phyloP scores from a whole-genome alignment of 2,113 vertebrate species.

The Charina bottae region DNA sequence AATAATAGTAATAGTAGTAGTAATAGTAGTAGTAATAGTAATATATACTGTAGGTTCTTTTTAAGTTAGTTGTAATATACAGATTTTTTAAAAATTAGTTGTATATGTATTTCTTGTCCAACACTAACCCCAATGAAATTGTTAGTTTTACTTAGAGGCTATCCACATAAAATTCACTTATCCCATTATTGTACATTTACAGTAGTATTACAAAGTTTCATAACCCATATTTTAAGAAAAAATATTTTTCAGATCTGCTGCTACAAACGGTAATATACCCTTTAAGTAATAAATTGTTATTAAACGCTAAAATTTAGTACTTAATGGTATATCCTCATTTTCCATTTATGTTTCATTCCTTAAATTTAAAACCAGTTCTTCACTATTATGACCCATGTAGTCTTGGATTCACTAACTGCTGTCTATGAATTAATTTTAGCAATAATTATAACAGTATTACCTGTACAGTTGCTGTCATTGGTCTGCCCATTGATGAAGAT shows the following conservation, averaged over 20 bases:
- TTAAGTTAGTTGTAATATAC: background rate
- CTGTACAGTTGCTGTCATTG: conserved; percentile 89
- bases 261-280: background rate
- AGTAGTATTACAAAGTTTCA: background rate
- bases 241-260: background rate
- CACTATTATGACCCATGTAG: background rate
- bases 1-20: background rate
- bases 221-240: background rate
- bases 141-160: background rate
- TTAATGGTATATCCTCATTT: background rate
- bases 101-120: background rate
- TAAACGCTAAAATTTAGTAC: background rate
- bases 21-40: background rate
- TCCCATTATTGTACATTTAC: background rate
- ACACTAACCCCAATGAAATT: background rate
- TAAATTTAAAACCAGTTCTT: background rate
- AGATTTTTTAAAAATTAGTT: background rate
- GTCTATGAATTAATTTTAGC: conserved; percentile 29
- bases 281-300: background rate
- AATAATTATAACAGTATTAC: conserved; percentile 70
- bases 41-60: no score
- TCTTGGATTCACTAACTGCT: background rate
- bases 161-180: background rate
- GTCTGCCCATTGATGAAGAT: conserved; percentile 88
- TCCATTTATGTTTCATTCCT: background rate